Evolutionary conservation across 2,888 invertebrate genomes (phyloP), one percentile per base, ranked within the genome.

Genomic region (Syrphus vitripennis): DNA sequence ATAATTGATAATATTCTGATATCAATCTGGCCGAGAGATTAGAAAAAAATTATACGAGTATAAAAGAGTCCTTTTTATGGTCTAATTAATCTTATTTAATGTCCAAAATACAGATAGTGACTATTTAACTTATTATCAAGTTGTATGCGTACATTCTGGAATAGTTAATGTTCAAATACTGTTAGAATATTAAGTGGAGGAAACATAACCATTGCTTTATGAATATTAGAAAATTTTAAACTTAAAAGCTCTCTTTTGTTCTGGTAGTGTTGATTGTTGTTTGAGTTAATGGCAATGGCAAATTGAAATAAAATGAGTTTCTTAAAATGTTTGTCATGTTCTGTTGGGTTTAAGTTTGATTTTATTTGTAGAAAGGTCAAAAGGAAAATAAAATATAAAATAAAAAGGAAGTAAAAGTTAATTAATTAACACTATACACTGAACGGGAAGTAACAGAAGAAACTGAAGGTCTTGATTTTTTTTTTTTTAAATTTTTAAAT

Each of bases 261-360:
- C 14, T 29, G 55, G 29, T 10, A 31, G 10, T 55, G 55, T 5
- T 31, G 55, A 29, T 29, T 26, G 29, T 34, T 34, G 6, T 19
- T 34, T 57, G 16, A 14, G 57, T 21, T 31, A 34, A 57, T 21
- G 57, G 31, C n/a, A 19, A 34, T 14, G 7, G 0, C 4, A 34
- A 34, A 34, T 57, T 57, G 34, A 57, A 57, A 34, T 19, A 21
- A 4, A 57, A 34, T 34, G 19, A 21, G 12, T 14, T 34, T 34
- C 34, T 57, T 57, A 57, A 57, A 57, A 57, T 34, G 57, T 21
- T 57, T 57, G 21, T 57, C 57, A 34, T 57, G 57, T 57, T 57
- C 1, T 21, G 6, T 19, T 31, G 6, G 5, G 1, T 34, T 57
- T 5, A 4, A 31, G 24, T 55, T 55, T 16, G 5, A 40, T 40